Evolutionary conservation across 2,113 vertebrate genomes (phyloP).

Genomic region (Phylloscopus trochilus): DNA sequence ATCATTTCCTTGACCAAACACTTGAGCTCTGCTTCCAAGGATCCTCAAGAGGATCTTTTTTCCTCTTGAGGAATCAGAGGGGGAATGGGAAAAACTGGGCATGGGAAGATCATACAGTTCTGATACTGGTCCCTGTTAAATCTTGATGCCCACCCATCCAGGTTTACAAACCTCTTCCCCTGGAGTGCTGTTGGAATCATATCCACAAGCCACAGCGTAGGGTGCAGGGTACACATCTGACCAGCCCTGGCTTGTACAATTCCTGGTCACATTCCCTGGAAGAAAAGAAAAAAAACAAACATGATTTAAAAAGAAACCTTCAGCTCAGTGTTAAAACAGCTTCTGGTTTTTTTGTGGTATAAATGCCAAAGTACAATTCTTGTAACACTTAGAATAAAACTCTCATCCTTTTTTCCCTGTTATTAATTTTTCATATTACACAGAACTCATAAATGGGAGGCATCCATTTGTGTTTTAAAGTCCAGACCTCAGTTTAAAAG

Average conservation of each 20-base stretch:
- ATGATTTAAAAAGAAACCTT: background rate
- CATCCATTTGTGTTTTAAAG: background rate
- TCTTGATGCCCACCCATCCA: no score
- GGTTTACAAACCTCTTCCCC: constrained; percentile 78
- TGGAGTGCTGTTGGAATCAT: constrained; percentile 72
- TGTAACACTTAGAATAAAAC: background rate
- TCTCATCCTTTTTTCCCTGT: background rate
- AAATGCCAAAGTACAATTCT: background rate
- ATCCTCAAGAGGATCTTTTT: background rate
- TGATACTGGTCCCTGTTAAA: background rate
- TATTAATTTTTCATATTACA: background rate
- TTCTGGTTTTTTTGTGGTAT: background rate
- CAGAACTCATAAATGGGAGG: background rate
- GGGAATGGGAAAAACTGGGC: fast-evolving
- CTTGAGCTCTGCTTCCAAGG: background rate
- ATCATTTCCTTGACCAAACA: background rate
- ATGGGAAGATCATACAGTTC: background rate
- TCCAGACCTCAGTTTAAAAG: background rate
- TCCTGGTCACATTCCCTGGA: constrained; percentile 89
- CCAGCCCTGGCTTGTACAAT: constrained; percentile 88
- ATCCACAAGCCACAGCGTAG: constrained; percentile 81
- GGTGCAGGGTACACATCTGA: constrained; percentile 78
- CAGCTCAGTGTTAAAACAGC: background rate
- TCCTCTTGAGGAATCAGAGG: background rate
- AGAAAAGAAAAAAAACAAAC: background rate